phyloP scores from a whole-genome alignment of 2,113 vertebrate species.

The Megaleporinus macrocephalus region DNA sequence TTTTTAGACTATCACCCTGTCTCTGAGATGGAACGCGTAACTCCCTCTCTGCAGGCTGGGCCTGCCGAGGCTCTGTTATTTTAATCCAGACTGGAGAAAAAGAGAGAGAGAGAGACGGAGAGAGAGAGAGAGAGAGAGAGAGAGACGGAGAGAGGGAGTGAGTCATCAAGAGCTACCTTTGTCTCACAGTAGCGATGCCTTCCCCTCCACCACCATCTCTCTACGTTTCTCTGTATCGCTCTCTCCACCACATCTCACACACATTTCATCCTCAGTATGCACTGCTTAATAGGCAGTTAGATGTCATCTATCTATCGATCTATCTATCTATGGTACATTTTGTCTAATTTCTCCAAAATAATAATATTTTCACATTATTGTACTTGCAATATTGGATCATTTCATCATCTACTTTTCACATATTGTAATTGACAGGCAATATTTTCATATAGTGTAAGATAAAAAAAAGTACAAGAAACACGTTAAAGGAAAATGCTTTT shows the following conservation, averaged over 20 bases:
- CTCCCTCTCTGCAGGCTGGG: slow-evolving; percentile 78
- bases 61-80: slow-evolving; percentile 79
- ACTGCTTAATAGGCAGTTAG: background rate
- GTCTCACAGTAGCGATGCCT: slow-evolving; percentile 70
- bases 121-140: slow-evolving; percentile 45
- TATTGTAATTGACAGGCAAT: slow-evolving; percentile 5
- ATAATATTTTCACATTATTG: no score
- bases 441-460: background rate
- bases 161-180: slow-evolving; percentile 80
- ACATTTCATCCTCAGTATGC: slow-evolving; percentile 12
- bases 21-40: slow-evolving; percentile 75
- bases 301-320: slow-evolving; percentile 36
- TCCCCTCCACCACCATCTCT: slow-evolving; percentile 63
- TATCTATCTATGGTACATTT: no score
- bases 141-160: slow-evolving; percentile 62
- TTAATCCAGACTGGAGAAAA: slow-evolving; percentile 77
- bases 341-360: no score
- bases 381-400: no score
- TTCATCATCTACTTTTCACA: no score
- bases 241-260: slow-evolving; percentile 1
- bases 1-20: slow-evolving; percentile 80
- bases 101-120: slow-evolving; percentile 35
- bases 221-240: slow-evolving; percentile 52
- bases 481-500: no score
- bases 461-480: background rate